Conservation (phyloP, 2,888 invertebrate species). For the Volucella bombylans region DNA sequence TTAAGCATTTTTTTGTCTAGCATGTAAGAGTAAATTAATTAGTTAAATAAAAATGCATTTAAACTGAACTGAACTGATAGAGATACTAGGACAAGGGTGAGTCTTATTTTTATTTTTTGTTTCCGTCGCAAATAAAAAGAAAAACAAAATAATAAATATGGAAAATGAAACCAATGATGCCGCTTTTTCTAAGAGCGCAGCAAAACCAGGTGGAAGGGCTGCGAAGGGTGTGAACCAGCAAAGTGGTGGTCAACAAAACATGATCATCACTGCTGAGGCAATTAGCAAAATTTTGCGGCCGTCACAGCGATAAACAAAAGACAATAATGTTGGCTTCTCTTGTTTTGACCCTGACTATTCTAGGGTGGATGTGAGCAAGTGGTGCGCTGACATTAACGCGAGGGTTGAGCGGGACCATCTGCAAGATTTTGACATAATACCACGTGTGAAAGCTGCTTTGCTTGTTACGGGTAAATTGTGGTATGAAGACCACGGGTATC, state of each 20-base stretch:
- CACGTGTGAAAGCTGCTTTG: constrained; percentile 1
- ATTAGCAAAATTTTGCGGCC: constrained; percentile 45
- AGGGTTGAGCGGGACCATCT: constrained; percentile 36
- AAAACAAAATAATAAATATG: constrained; percentile 1
- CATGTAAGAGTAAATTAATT: too few species aligned
- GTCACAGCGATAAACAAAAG: constrained; percentile 25
- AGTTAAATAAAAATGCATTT: too few species aligned
- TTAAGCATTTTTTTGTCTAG: too few species aligned
- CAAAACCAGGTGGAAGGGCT: constrained; percentile 12
- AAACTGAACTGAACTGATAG: too few species aligned
- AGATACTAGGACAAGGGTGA: constrained; percentile 4
- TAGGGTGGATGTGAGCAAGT: too few species aligned
- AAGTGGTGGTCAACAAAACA: constrained; percentile 5
- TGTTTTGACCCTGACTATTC: too few species aligned
- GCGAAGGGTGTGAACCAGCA: constrained; percentile 1
- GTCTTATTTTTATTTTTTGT: constrained; percentile 11
- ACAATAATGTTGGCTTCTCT: constrained; percentile 23
- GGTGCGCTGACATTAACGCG: too few species aligned
- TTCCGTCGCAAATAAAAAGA: constrained; percentile 3
- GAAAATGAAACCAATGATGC: constrained; percentile 9
- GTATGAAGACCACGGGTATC: constrained; percentile 18
- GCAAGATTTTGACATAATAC: constrained; percentile 17
- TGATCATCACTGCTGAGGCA: constrained; percentile 38
- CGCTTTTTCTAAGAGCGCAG: constrained; percentile 11
- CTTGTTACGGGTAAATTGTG: constrained; percentile 4